Percentiles rank a stretch among this genome's conserved stretches.
These are phyloP conservation scores for Anolis carolinensis DNA, from an alignment of 2,113 vertebrate genomes.

Conservation along the genomic window DNA sequence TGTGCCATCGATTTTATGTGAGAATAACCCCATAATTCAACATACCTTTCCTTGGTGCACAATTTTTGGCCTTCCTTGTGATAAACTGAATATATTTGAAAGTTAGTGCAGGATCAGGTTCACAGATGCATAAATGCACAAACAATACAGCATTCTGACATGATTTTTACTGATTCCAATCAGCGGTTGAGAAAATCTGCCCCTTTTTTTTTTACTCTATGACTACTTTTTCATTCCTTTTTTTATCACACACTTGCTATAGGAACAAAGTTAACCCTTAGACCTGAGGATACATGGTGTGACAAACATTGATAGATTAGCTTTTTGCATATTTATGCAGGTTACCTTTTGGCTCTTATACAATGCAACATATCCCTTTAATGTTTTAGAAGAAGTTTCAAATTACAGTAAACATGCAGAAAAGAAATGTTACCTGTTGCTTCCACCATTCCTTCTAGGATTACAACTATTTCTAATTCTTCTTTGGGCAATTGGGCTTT, in stretches of 20 bases:
- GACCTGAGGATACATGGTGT: not conserved
- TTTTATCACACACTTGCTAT: not conserved
- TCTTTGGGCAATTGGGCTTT: constrained; percentile 91
- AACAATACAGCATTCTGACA: not conserved
- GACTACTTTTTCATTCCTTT: not conserved
- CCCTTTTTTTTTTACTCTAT: not conserved
- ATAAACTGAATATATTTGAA: not conserved
- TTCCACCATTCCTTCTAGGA: constrained; percentile 99
- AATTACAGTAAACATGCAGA: constrained; percentile 58
- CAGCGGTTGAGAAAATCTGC: not conserved
- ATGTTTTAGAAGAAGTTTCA: constrained; percentile 61
- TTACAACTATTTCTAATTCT: constrained; percentile 97
- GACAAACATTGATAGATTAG: not conserved
- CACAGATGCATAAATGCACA: not conserved
- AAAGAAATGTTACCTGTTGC: constrained; percentile 89
- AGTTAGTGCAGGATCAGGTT: not conserved
- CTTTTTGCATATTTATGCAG: not conserved
- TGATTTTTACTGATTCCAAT: not conserved
- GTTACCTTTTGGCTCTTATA: not conserved
- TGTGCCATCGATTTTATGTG: not conserved
- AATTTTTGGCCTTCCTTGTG: not conserved
- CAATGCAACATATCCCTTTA: constrained; percentile 36
- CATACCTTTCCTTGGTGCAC: not conserved
- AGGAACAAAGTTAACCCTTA: not conserved
- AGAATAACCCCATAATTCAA: not conserved